Base-by-base conservation (phyloP, 2,888 invertebrate species). In the Alloplasta piceator region DNA sequence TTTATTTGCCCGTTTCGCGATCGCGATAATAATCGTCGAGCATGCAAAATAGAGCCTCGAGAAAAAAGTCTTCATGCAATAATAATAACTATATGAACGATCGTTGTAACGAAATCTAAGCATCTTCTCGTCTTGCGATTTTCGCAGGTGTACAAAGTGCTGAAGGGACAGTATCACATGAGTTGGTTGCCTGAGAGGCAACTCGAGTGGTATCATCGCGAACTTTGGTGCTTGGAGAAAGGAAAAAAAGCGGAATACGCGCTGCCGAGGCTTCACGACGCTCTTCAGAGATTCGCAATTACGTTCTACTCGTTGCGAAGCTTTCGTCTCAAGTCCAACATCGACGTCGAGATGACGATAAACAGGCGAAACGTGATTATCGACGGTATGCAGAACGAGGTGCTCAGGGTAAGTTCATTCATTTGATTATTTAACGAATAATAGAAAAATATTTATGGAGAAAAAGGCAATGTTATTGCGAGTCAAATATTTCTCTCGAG, bases 231-330 rank as follows among this genome's bases (percentile, higher is more conserved):
- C 75, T 87, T 91, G 52, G 92, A 92, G 81, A 92, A 92, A 83
- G 90, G 90, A 58, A 90, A 89, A 77, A 93, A 95, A 94, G 94
- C 94, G 77, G 91, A 92, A 83, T 93, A 93, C 83, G 92, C 94
- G 77, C 93, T 95, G 86, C 94, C 94, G 70, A 93, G 93, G 84
- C 93, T 95, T 52, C 94, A 95, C 92, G 93, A 92, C 52, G 91
- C 93, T 2, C 90, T 94, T n/a, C 92, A 93, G 84, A 91, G 92
- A 86, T 93, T 93, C 87, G 93, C 93, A 26, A 92, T 93, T 7
- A 93, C 93, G n/a, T 92, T 94, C 75, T 91, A 93, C 72, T 90
- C 92, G 74, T 88, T 94, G 48, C 85, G 88, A 74, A 82, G 87
- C 43, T 91, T 92, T 85, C 85, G 86, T 12, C 87, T 91, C n/a